phyloP scores from a whole-genome alignment of 2,888 invertebrate genomes.

The Thecophora atra region DNA sequence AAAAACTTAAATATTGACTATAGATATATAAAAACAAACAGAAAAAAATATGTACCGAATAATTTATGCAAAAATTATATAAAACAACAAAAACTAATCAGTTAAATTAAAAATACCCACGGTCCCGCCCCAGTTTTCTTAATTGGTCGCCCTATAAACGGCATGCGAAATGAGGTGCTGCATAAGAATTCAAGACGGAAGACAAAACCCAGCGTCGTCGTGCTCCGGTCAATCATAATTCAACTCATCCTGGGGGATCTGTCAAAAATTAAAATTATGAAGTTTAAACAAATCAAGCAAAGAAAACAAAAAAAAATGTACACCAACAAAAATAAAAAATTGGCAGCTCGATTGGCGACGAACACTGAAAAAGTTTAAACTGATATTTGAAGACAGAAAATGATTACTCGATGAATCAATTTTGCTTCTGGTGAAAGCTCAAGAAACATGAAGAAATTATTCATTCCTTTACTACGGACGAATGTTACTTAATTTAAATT shows the following conservation, averaged over 20 bases:
- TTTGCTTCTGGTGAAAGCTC: no score
- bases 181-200: neutral
- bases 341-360: neutral
- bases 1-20: neutral
- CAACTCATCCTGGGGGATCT: conserved; percentile 52
- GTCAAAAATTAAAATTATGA: conserved; percentile 45
- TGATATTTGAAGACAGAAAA: no score
- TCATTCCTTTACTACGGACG: no score
- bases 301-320: neutral
- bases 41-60: neutral
- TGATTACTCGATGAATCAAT: no score
- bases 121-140: conserved; percentile 42
- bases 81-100: conserved; percentile 40
- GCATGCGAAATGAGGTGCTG: conserved; percentile 41
- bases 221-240: conserved; percentile 35
- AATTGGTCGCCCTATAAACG: conserved; percentile 40
- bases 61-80: conserved; percentile 35
- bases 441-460: no score
- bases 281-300: neutral
- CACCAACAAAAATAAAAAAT: no score
- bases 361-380: neutral
- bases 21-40: neutral
- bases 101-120: conserved; percentile 43
- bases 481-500: no score
- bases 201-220: neutral